A percentile compares a stretch with the other conserved stretches of the same genome.
These are phyloP conservation scores for Lagorchestes hirsutus DNA, from an alignment of 2,797 vertebrate species.

Conservation along the genomic window DNA sequence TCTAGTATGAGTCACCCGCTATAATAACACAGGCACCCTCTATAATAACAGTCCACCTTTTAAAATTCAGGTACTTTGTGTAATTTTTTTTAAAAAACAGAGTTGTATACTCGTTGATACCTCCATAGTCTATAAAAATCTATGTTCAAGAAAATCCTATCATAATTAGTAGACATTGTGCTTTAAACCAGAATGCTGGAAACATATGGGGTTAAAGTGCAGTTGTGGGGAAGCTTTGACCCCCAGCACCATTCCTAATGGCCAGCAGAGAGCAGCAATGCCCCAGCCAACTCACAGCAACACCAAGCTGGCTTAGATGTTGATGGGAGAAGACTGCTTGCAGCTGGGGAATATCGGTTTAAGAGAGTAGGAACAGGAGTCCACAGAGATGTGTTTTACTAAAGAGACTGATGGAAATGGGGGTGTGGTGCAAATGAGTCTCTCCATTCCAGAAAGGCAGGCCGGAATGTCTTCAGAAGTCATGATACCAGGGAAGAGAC, in stretches of 20 bases:
- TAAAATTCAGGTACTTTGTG: not conserved
- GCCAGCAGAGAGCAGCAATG: not conserved
- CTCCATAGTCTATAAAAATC: not conserved
- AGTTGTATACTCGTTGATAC: not conserved
- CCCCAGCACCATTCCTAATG: not conserved
- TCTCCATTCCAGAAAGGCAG: not conserved
- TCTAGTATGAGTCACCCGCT: not conserved
- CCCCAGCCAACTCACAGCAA: not conserved
- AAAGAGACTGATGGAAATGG: not conserved
- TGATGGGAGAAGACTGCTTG: not conserved
- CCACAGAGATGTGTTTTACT: not conserved
- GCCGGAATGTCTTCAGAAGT: not conserved
- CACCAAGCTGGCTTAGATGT: not conserved
- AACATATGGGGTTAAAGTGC: not conserved
- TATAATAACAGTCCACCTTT: not conserved
- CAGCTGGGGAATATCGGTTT: not conserved
- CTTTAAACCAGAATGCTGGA: not conserved
- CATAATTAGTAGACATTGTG: not conserved
- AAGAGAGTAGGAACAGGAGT: not conserved
- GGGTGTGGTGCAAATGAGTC: not conserved
- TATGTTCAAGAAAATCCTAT: not conserved
- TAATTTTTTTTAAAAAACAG: not conserved
- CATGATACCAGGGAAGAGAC: not conserved
- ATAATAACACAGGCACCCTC: not conserved
- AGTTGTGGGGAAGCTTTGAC: not conserved